Evolutionary conservation across 2,888 invertebrate genomes (phyloP), one percentile per base, ranked within the genome.

Genomic region (Pseudanteris insignis): DNA sequence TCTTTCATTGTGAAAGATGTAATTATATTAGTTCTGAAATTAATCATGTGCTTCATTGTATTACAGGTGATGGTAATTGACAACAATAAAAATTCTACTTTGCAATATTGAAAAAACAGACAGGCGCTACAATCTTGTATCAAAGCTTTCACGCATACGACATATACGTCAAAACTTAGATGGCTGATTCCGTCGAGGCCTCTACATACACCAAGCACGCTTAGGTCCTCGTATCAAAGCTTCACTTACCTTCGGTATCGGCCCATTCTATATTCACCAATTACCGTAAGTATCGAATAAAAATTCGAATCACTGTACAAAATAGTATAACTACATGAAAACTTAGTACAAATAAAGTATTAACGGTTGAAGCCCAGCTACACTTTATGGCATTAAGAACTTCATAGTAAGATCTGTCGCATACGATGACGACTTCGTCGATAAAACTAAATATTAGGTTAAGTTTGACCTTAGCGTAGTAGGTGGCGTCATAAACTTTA

Each of bases 91-190:
- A 6, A 18, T 18, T 6, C 4, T 6, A 18, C 18, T 18, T 18
- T 4, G 18, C 18, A 18, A 6, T 18, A 18, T 18, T 18, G 18
- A 18, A 18, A 3, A 18, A 3, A 18, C 18, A 6, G 18, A 3
- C 18, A 18, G 6, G 18, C 18, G 18, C 6, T 3, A 6, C 6
- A 18, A 18, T 18, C 6, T 6, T 3, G 18, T 18, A 18, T 6
- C 26, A 12, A 24, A 11, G 41, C 13, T 12, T 13, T 24, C 8
- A 30, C 10, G 37, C 30, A 8, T 10, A 13, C 24, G 11, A 37
- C 28, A 53, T 30, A 44, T 24, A 53, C 43, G 43, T 53, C 43
- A 53, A 53, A 44, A 18, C 41, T 34, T 51, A 11, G 15, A 40
- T 18, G 24, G 9, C 10, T 5, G 34, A 28, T 29, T 34, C 51